These are phyloP conservation scores for Lepidocolaptes lacrymiger DNA, from an alignment of 2,797 vertebrate species.

Conservation along the genomic window DNA sequence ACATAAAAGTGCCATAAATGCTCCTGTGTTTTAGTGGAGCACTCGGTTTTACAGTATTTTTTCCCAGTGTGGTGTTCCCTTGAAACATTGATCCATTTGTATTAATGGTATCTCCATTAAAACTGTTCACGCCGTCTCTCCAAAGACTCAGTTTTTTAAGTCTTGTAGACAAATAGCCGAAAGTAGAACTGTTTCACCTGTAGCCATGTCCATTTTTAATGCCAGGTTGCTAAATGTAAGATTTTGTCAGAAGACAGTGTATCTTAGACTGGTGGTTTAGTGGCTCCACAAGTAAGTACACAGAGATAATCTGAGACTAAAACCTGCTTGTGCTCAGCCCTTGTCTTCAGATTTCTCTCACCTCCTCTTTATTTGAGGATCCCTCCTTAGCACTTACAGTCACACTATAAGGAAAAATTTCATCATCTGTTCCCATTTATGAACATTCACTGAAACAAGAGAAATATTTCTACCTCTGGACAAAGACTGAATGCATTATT, in stretches of 20 bases:
- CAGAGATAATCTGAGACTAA: not conserved
- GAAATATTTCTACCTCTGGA: not conserved
- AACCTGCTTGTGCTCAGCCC: not conserved
- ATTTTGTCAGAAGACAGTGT: not conserved
- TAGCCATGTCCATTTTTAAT: not conserved
- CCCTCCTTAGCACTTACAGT: not conserved
- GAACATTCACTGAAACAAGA: not conserved
- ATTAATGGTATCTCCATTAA: not conserved
- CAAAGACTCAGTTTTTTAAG: not conserved
- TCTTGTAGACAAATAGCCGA: not conserved
- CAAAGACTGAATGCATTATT: not conserved
- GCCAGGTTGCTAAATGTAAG: not conserved
- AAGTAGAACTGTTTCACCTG: not conserved
- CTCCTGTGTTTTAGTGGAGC: not conserved
- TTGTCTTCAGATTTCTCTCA: not conserved
- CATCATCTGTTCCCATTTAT: not conserved
- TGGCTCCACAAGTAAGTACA: not conserved
- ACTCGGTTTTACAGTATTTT: not conserved
- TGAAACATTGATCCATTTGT: not conserved
- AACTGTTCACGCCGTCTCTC: not conserved
- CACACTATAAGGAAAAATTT: not conserved
- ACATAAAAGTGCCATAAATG: not conserved
- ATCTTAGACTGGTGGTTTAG: not conserved
- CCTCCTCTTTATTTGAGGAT: not conserved
- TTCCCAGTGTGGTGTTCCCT: not conserved